Base-by-base conservation (phyloP, 2,113 vertebrate species). In the Ceratotherium simum region DNA sequence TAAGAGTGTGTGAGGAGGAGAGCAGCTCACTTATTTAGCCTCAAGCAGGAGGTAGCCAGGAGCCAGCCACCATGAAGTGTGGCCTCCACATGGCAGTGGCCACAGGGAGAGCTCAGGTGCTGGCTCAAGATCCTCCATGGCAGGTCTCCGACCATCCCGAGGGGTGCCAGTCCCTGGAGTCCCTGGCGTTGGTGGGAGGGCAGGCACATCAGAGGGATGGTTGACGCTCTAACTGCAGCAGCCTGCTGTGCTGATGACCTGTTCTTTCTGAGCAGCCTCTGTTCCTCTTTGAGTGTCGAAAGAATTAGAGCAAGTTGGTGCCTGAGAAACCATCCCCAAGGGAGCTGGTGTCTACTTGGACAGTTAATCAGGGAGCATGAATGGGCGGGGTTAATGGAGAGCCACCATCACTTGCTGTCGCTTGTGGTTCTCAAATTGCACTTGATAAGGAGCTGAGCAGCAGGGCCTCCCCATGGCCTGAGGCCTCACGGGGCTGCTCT, bases 221-320 rank as follows among this genome's bases (percentile, higher is more conserved):
- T 5, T 4, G 20, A 5, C 2, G 0, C 42, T 17, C 58, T 20
- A 82, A n/a, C 56, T 0, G 0, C 12, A 46, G 70, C 8, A 4
- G 5, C 36, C 31, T 20, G 29, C 23, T 5, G 9, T 9, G 0
- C 4, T 6, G 54, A 8, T 0, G 54, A 9, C 25, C 3, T 0
- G 64, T 3, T 3, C 31, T 58, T 33, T 23, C 25, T 10, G 0
- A 1, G 31, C 5, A 21, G 42, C 6, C 27, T 29, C 12, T 4
- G 31, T 20, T 4, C 12, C 20, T 3, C 12, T 27, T 20, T 17
- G 21, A 31, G 36, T 76, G 58, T 56, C 6, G 0, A 1, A 0
- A 16, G 46, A 39, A 8, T 25, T 5, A 13, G 58, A 56, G 46
- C 31, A 5, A 8, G 58, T 29, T 0, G 0, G 48, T 65, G 60